A percentile compares a stretch with the other conserved stretches of the same genome.
Evolutionary conservation across 1,140 invertebrate species (phyloP).

Genomic region (Drosophila rhopaloa): DNA sequence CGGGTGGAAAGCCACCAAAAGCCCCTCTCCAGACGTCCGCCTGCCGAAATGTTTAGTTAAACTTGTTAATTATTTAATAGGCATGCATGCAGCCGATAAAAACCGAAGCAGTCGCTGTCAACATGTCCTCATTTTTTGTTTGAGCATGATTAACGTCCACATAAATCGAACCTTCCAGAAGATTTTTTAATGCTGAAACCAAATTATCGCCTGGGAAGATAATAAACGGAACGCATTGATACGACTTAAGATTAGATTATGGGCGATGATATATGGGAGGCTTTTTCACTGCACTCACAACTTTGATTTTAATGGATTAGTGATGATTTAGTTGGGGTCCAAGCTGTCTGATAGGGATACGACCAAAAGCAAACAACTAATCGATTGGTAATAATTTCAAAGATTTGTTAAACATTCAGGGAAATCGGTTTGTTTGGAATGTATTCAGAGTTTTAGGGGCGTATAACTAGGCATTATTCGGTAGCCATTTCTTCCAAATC

Average conservation of each 20-base stretch:
- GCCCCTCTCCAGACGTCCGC: conserved; percentile 4
- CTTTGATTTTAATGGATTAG: conserved; percentile 25
- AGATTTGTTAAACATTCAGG: background rate
- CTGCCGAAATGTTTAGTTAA: conserved; percentile 61
- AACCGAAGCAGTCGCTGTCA: conserved; percentile 37
- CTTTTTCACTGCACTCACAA: background rate
- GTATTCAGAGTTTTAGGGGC: too few species aligned
- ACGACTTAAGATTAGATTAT: conserved; percentile 44
- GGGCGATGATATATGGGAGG: conserved; percentile 27
- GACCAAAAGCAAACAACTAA: conserved; percentile 16
- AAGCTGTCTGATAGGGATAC: background rate
- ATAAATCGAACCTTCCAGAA: conserved; percentile 39
- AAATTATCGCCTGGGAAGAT: conserved; percentile 33
- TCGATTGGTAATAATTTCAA: conserved; percentile 1
- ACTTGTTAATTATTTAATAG: conserved; percentile 79
- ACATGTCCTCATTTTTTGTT: conserved; percentile 16
- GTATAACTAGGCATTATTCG: background rate
- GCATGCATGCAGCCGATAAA: conserved; percentile 60
- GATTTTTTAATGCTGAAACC: conserved; percentile 21
- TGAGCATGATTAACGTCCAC: conserved; percentile 35
- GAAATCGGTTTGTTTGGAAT: background rate
- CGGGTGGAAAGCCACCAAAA: conserved; percentile 52
- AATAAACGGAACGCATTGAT: conserved; percentile 27
- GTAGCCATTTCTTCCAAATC: conserved; percentile 6
- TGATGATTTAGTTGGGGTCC: conserved; percentile 14